Base-by-base conservation (phyloP, 2,888 invertebrate genomes). In the Mechanitis messenoides region DNA sequence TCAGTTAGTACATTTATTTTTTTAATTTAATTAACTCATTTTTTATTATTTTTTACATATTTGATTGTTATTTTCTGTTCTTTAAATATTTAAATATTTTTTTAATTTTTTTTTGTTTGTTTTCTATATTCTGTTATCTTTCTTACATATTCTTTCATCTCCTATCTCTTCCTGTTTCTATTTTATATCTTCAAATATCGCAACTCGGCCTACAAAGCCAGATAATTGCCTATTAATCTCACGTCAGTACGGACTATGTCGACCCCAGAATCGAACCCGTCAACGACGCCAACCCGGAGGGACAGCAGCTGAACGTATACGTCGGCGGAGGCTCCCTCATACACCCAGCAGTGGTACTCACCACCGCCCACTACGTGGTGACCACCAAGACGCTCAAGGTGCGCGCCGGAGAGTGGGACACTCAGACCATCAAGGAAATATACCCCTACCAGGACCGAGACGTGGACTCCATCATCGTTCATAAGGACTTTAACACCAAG, bases 321-420 rank as follows among this genome's bases (percentile, higher is more conserved):
- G 69, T 71, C 2, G 74, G 95, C 66, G 95, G 95, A 0, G 95
- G 94, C 0, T 92, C 95, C 0, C 81, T 96, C n/a, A 94, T 96
- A 65, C 93, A 94, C 69, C 92, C 92, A 0, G 84, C 83, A 56
- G 94, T 94, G 0, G 93, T 94, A 0, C 73, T 96, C 11, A 96
- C 96, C 0, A 94, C 95, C 0, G 95, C 95, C 0, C 96, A 96
- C 67, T 69, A 70, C 46, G 73, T 74, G 2, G 67, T 62, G 11
- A 12, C 28, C 9, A 11, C 11, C 7, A 28, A 28, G n/a, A 3
- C 50, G 47, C 72, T 91, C 3, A 74, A 79, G 50, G 85, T 94
- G 1, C 90, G 96, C 0, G 93, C 94, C 0, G 96, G 96, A 0
- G 96, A 96, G 83, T 96, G 96, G 95, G 95, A 96, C 80, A 94